Percentiles rank a stretch among this genome's conserved stretches.
These are phyloP conservation scores for Bubo blakistoni DNA, from an alignment of 2,113 vertebrate species.

Conservation along the genomic window DNA sequence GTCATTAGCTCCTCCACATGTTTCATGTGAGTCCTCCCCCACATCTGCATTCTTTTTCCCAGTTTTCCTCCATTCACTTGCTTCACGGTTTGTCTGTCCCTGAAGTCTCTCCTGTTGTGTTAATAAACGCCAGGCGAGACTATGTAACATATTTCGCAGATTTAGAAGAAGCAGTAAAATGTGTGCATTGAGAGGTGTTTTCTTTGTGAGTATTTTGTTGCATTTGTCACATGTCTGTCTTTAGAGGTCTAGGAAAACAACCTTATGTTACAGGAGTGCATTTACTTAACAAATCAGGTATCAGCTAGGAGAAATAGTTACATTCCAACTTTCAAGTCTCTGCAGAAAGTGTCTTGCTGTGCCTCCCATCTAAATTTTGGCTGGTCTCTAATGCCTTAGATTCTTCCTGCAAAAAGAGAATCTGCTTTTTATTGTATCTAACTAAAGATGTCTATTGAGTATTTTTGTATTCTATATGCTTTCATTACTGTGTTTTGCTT, in stretches of 20 bases:
- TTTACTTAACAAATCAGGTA: background rate
- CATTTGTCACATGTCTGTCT: background rate
- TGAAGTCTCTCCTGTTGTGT: background rate
- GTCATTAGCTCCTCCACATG: constrained; percentile 13
- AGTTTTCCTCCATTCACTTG: background rate
- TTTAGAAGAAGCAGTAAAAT: background rate
- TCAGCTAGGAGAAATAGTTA: background rate
- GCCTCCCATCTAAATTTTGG: background rate
- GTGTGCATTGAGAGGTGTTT: background rate
- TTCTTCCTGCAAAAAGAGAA: background rate
- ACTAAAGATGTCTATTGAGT: background rate
- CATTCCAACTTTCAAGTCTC: background rate
- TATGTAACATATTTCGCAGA: rapidly evolving
- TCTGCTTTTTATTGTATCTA: background rate
- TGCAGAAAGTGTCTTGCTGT: background rate
- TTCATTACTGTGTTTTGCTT: background rate
- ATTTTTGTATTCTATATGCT: rapidly evolving
- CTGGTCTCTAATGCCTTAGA: background rate
- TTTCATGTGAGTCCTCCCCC: constrained; percentile 11
- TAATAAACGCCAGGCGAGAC: background rate
- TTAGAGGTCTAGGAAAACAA: background rate
- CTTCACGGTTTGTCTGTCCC: background rate
- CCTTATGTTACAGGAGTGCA: background rate
- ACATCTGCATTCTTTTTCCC: constrained; percentile 1
- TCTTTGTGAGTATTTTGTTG: background rate